These are phyloP conservation scores for Carollia perspicillata DNA, from an alignment of 2,113 vertebrate genomes.

Conservation along the genomic window DNA sequence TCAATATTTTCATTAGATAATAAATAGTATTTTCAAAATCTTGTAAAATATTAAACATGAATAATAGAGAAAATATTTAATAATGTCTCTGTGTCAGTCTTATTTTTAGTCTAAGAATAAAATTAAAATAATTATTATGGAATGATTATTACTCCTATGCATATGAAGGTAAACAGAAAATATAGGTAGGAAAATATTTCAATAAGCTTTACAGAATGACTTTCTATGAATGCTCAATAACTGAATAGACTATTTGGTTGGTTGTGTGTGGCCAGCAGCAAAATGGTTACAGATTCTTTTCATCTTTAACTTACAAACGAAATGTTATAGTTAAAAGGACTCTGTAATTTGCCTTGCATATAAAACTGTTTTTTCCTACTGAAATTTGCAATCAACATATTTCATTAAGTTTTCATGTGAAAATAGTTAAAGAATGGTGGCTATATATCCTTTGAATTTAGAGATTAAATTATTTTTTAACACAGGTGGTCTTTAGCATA, in stretches of 20 bases:
- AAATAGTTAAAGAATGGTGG: neutral
- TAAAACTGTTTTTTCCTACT: neutral
- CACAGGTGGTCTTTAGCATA: neutral
- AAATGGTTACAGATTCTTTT: neutral
- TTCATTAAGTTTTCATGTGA: neutral
- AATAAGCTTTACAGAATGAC: neutral
- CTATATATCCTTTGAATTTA: neutral
- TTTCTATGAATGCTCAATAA: neutral
- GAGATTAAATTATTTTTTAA: neutral
- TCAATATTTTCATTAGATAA: neutral
- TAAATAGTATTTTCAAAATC: neutral
- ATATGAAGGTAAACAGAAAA: neutral
- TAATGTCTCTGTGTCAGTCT: neutral
- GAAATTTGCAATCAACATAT: neutral
- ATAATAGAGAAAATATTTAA: neutral
- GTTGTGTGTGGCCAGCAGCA: neutral
- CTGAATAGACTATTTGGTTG: neutral
- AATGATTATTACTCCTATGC: neutral
- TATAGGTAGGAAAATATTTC: neutral
- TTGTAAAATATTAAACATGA: neutral
- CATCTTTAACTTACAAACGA: neutral
- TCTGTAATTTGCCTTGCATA: neutral
- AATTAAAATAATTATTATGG: neutral
- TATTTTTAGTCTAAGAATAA: neutral
- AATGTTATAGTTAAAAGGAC: neutral